phyloP scores from a whole-genome alignment of 2,888 invertebrate species.

The Acronicta alni region DNA sequence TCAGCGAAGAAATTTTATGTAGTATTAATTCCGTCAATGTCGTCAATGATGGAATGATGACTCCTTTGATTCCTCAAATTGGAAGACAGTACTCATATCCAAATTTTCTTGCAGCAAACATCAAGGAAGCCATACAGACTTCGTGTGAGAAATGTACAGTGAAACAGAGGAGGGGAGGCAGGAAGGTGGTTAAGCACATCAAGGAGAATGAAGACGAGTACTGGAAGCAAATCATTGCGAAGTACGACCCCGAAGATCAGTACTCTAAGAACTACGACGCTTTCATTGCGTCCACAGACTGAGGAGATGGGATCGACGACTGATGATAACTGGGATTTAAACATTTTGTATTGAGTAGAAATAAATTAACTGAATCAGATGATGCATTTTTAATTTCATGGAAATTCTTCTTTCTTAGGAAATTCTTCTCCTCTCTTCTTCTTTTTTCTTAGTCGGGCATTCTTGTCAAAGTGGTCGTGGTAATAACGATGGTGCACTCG shows the following conservation, averaged over 20 bases:
- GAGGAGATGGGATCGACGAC: constrained; percentile 9
- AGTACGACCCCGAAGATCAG: constrained; percentile 91
- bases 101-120: constrained; percentile 77
- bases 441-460: no score
- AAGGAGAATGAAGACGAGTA: constrained; percentile 90
- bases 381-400: neutral
- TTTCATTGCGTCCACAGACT: constrained; percentile 68
- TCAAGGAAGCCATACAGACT: constrained; percentile 92
- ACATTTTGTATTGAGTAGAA: constrained; percentile 8
- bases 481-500: no score
- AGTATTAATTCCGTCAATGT: no score
- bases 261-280: constrained; percentile 90
- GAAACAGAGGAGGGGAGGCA: constrained; percentile 90
- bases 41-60: no score
- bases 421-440: no score
- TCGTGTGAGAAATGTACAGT: constrained; percentile 92
- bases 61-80: no score
- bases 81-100: neutral
- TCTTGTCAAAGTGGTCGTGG: no score
- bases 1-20: no score
- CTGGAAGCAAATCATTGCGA: constrained; percentile 91
- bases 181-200: constrained; percentile 91
- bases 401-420: no score
- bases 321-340: neutral
- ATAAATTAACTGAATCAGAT: constrained; percentile 18